A percentile compares a stretch with the other conserved stretches of the same genome.
These are phyloP conservation scores for Acanthosepion pharaonis DNA, from an alignment of 2,888 invertebrate genomes.

Conservation along the genomic window DNA sequence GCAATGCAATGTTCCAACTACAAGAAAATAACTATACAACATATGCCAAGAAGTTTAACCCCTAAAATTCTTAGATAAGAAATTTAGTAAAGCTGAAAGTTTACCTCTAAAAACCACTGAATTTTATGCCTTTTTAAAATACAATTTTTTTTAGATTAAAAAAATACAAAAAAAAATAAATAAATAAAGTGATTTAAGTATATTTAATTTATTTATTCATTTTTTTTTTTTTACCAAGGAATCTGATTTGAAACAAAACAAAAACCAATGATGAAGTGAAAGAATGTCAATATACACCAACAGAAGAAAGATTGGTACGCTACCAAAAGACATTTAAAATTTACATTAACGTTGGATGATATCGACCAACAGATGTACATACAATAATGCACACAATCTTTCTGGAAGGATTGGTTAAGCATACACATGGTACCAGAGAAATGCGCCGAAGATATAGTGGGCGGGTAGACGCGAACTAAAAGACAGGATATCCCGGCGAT, in stretches of 20 bases:
- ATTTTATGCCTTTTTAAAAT: background rate
- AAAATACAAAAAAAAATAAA: too few relatives aligned
- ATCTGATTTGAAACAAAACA: too few relatives aligned
- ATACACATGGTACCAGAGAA: background rate
- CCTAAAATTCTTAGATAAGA: background rate
- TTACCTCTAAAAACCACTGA: background rate
- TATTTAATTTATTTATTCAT: too few relatives aligned
- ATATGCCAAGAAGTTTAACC: too few relatives aligned
- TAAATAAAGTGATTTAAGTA: too few relatives aligned
- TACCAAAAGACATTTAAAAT: too few relatives aligned
- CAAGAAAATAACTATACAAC: background rate
- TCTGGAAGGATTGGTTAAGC: background rate
- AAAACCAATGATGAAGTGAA: too few relatives aligned
- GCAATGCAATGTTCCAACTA: background rate
- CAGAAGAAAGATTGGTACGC: too few relatives aligned
- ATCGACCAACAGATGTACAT: background rate
- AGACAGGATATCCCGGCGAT: background rate
- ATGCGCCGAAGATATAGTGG: background rate
- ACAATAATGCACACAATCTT: background rate
- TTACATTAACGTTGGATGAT: background rate
- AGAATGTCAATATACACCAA: too few relatives aligned
- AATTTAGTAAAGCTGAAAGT: too few relatives aligned
- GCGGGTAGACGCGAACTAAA: background rate
- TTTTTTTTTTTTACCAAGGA: too few relatives aligned
- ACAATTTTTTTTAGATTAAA: too few relatives aligned